A percentile compares a stretch with the other conserved stretches of the same genome.
Evolutionary conservation across 35 echinoderm and acorn worm genomes (phyloP).

Genomic region (Lytechinus variegatus): DNA sequence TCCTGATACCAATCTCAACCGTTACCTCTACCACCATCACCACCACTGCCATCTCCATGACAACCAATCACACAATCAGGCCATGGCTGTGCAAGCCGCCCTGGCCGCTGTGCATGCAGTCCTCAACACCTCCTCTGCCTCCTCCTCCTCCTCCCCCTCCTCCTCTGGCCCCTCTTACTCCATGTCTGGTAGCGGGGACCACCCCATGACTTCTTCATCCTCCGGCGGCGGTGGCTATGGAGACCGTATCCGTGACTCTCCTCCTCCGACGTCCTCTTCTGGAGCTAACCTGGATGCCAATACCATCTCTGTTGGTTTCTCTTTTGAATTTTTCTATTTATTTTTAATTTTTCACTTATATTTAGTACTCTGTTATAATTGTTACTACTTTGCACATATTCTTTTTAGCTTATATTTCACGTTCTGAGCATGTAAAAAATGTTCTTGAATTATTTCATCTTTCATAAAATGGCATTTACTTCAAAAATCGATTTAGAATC

Average conservation of each 20-base stretch:
- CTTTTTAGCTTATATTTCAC: not conserved
- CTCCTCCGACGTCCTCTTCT: slow-evolving; percentile 45
- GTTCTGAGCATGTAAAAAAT: not conserved
- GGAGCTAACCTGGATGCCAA: slow-evolving; percentile 63
- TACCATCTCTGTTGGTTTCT: slow-evolving; percentile 86
- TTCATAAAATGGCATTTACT: not conserved
- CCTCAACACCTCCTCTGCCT: slow-evolving; percentile 72
- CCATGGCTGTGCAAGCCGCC: slow-evolving; percentile 92
- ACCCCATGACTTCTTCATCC: not conserved
- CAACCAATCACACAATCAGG: slow-evolving; percentile 57
- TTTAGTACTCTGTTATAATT: slow-evolving; percentile 6
- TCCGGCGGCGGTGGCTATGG: slow-evolving; percentile 28
- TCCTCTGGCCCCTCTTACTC: slow-evolving; percentile 54
- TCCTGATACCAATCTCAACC: not conserved
- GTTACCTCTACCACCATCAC: not conserved
- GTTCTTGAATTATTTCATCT: not conserved
- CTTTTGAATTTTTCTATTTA: slow-evolving; percentile 66
- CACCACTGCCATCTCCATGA: not conserved
- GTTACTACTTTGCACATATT: not conserved
- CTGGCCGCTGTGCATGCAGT: slow-evolving; percentile 93
- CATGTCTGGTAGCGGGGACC: slow-evolving; percentile 64
- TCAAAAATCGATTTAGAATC: not conserved
- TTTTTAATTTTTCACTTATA: not conserved
- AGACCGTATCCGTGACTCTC: slow-evolving; percentile 27
- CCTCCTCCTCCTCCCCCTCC: slow-evolving; percentile 49